Percentiles rank a stretch among this genome's conserved stretches.
These are phyloP conservation scores for Lasaia peninsularis DNA, from an alignment of 1,140 invertebrate species.

Conservation along the genomic window DNA sequence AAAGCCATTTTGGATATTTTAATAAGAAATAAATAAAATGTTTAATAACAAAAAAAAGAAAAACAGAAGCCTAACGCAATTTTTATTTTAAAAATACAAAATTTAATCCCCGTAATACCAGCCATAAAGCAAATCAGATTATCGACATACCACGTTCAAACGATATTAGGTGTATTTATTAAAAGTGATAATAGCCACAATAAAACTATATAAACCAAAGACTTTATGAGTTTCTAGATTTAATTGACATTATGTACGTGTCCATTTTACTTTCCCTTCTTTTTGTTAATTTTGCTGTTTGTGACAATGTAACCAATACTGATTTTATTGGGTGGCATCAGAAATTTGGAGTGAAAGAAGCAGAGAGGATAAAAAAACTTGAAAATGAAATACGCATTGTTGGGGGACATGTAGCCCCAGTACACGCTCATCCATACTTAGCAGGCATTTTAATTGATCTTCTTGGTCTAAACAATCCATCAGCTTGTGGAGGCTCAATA, in stretches of 20 bases:
- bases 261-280: neutral
- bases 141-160: too few species aligned
- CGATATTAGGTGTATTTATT: too few species aligned
- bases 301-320: slow-evolving; percentile 12
- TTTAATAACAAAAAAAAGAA: too few species aligned
- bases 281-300: neutral
- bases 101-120: too few species aligned
- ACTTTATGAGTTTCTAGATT: neutral
- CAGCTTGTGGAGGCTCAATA: slow-evolving; percentile 48
- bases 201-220: neutral
- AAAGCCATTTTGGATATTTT: too few species aligned
- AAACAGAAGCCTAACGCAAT: too few species aligned
- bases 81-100: too few species aligned
- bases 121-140: too few species aligned
- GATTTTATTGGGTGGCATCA: slow-evolving; percentile 37
- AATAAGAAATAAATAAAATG: too few species aligned
- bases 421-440: slow-evolving; percentile 44
- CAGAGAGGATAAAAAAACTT: slow-evolving; percentile 31
- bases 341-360: slow-evolving; percentile 39
- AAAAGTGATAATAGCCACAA: too few species aligned
- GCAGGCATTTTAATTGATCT: slow-evolving; percentile 47
- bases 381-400: slow-evolving; percentile 39
- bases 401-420: slow-evolving; percentile 39
- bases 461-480: slow-evolving; percentile 30
- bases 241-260: neutral